These are phyloP conservation scores for Cromileptes altivelis DNA, from an alignment of 2,113 vertebrate species.

Conservation along the genomic window DNA sequence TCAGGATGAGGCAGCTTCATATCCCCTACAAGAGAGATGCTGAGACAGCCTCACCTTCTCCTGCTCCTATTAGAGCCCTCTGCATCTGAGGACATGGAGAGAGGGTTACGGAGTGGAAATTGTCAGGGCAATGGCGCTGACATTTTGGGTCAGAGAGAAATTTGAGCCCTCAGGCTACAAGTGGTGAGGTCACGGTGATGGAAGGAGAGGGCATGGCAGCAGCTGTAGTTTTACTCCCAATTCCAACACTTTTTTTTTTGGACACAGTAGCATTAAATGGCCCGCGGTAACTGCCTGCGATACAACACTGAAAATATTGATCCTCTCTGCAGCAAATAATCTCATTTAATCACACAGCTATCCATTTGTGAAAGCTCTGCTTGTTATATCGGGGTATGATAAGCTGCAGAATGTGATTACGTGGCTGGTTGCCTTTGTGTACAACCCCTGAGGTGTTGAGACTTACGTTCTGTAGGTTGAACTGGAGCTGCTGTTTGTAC, in stretches of 20 bases:
- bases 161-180: conserved; percentile 55
- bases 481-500: conserved; percentile 97
- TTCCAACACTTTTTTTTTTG: conserved; percentile 48
- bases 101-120: conserved; percentile 42
- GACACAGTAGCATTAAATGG: conserved; percentile 57
- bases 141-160: conserved; percentile 63
- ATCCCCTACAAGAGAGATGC: conserved; percentile 20
- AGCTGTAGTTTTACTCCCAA: conserved; percentile 51
- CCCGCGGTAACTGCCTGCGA: conserved; percentile 59
- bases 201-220: conserved; percentile 31
- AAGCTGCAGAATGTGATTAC: conserved; percentile 71
- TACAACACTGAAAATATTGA: conserved; percentile 64
- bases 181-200: conserved; percentile 54
- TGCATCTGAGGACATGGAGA: conserved; percentile 36
- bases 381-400: conserved; percentile 64
- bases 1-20: conserved; percentile 27
- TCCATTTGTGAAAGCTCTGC: conserved; percentile 66
- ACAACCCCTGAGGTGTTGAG: conserved; percentile 43
- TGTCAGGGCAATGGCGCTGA: conserved; percentile 47
- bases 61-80: conserved; percentile 48
- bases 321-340: conserved; percentile 43
- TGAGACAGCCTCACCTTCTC: conserved; percentile 45
- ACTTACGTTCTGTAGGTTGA: conserved; percentile 99
- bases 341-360: conserved; percentile 58
- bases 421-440: conserved; percentile 55